Conservation (phyloP, 2,888 invertebrate genomes). For the Baronia brevicornis region DNA sequence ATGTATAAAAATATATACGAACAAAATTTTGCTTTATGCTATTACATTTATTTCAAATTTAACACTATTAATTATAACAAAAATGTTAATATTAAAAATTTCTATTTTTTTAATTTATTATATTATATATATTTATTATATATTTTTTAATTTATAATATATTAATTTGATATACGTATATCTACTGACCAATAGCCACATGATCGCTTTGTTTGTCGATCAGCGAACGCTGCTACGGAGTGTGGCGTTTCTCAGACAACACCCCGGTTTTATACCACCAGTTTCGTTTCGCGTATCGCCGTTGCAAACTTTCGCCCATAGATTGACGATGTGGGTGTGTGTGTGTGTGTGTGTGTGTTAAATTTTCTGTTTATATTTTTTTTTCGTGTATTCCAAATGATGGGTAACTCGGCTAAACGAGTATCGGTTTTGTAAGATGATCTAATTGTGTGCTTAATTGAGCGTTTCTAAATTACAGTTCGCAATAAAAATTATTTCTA, state of each 20-base stretch:
- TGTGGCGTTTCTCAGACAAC: constrained; percentile 38
- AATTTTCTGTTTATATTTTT: constrained; percentile 21
- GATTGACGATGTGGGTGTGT: constrained; percentile 33
- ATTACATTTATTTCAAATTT: no score
- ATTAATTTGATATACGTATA: no score
- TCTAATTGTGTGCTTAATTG: constrained; percentile 8
- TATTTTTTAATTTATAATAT: constrained; percentile 16
- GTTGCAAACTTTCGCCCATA: constrained; percentile 67
- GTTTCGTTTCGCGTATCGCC: constrained; percentile 51
- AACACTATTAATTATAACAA: no score
- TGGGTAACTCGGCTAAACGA: constrained; percentile 15
- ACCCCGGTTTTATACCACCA: constrained; percentile 56
- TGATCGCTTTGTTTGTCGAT: constrained; percentile 63
- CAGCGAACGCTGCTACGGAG: constrained; percentile 68
- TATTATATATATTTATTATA: constrained; percentile 14
- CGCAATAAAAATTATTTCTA: no score
- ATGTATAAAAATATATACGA: no score
- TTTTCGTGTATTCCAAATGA: constrained; percentile 13
- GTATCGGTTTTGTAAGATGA: constrained; percentile 17
- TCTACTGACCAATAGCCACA: constrained; percentile 71
- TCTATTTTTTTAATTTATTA: constrained; percentile 13
- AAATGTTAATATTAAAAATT: constrained; percentile 7
- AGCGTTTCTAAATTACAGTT: no score
- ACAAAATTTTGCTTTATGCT: no score
- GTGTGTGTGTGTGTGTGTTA: no score